Percentiles rank a stretch among this genome's conserved stretches.
Evolutionary conservation across 2,797 vertebrate genomes (phyloP).

Genomic region (Passerculus sandwichensis): DNA sequence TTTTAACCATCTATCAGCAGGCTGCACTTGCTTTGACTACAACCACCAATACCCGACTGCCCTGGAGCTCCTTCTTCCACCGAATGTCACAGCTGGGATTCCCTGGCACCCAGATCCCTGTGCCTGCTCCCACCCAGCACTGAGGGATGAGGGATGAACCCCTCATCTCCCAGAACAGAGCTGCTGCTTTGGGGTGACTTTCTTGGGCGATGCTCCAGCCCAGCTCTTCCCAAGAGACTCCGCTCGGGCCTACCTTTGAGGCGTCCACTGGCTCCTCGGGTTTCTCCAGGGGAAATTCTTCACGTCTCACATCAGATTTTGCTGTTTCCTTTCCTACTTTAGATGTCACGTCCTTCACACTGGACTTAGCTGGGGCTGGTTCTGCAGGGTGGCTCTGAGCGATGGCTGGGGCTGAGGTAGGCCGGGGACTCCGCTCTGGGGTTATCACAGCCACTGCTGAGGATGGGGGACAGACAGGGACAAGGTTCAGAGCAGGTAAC

Average conservation of each 20-base stretch:
- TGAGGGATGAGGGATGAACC: background rate
- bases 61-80: background rate
- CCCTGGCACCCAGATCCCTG: background rate
- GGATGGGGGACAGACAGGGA: slow-evolving; percentile 9
- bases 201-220: background rate
- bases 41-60: fast-evolving
- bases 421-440: slow-evolving; percentile 87
- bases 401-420: slow-evolving; percentile 92
- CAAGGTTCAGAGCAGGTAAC: background rate
- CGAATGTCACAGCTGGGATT: background rate
- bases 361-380: slow-evolving; percentile 62
- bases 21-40: background rate
- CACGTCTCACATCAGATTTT: slow-evolving; percentile 74
- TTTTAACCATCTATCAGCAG: background rate
- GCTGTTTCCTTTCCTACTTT: slow-evolving; percentile 75
- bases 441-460: slow-evolving; percentile 85
- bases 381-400: slow-evolving; percentile 79
- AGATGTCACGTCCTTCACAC: slow-evolving; percentile 15
- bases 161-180: background rate
- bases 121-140: fast-evolving
- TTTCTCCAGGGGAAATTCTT: slow-evolving; percentile 67
- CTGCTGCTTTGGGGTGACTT: background rate
- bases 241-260: slow-evolving; percentile 79
- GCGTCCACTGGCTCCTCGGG: slow-evolving; percentile 76
- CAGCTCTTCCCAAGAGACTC: background rate